Base-by-base conservation (phyloP, 2,797 vertebrate species). In the Acipenser transmontanus region DNA sequence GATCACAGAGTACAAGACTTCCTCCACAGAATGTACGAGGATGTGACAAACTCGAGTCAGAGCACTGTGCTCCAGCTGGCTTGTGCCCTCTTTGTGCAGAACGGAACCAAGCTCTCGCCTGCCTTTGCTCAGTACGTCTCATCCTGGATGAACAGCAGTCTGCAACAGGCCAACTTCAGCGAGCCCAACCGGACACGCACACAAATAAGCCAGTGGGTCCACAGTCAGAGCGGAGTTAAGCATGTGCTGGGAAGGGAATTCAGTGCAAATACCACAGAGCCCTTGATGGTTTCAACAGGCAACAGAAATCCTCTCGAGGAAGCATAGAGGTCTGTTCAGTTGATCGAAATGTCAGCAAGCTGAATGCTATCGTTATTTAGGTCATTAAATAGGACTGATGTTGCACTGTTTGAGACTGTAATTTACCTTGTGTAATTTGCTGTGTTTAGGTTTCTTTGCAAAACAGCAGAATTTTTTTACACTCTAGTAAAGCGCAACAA, bases 41-140 rank as follows among this genome's bases (percentile, higher is more conserved):
- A 78, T 20, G 10, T 70, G 51, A 72, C 68, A 3, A 85, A 85
- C 72, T 81, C 74, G 68, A 88, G 83, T 61, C 89, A 81, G 14
- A 83, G 79, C 0, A 63, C 75, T 0, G 70, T 71, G 69, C 83
- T 92, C 62, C 91, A 87, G 68, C 82, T 95, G 84, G 84, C 86
- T 1, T 94, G 91, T 68, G 85, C 88, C 2, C 72, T 98, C 2
- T 86, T 93, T 1, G 69, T 94, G 66, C 91, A 93, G 0, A 68
- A 69, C 0, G 79, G 87, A 0, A 82, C 87, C 0, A 81, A 77
- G 4, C 82, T 97, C n/a, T 88, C 78, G 0, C 73, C 87, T 0
- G 70, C 56, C 63, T 98, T 96, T 0, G 63, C 82, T 0, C 82
- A 87, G n/a, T 77, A 68, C 0, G 82, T 85, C 0, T 73, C 71